Percentiles rank a stretch among this genome's conserved stretches.
Evolutionary conservation across 2,113 vertebrate genomes (phyloP).

Genomic region (Trematocara variabile): DNA sequence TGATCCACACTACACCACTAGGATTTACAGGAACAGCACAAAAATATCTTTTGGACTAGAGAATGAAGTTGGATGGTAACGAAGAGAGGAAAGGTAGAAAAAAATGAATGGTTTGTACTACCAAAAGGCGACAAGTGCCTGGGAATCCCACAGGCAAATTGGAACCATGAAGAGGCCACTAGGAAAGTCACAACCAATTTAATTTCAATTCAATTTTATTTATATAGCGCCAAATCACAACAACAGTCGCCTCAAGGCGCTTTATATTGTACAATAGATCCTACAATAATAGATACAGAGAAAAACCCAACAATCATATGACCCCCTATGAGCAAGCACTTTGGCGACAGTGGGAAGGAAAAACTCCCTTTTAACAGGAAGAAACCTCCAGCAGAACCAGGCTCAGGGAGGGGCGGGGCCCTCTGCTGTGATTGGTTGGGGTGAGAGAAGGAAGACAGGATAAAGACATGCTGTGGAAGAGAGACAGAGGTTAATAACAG

Average conservation of each 20-base stretch:
- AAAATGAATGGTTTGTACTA: not conserved
- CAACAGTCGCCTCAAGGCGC: not conserved
- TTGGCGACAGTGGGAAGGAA: fast-evolving
- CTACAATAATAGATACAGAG: not conserved
- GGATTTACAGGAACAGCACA: not conserved
- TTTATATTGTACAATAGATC: not conserved
- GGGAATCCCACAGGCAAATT: not conserved
- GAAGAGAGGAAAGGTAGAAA: not conserved
- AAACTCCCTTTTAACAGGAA: too few species aligned
- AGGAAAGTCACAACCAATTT: not conserved
- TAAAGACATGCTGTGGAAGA: too few species aligned
- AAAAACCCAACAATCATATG: not conserved
- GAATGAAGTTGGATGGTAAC: not conserved
- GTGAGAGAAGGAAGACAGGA: too few species aligned
- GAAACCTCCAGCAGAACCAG: too few species aligned
- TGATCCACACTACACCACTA: not conserved
- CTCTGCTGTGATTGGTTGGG: too few species aligned
- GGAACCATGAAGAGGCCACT: not conserved
- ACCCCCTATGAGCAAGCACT: not conserved
- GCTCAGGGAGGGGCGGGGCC: too few species aligned
- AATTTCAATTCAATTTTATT: not conserved
- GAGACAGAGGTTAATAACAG: too few species aligned
- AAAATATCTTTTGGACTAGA: not conserved
- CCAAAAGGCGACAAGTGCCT: not conserved
- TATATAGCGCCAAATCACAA: not conserved